These are phyloP conservation scores for Cladopsammia gracilis DNA, from an alignment of 64 coral and sea anemone genomes.

Conservation along the genomic window DNA sequence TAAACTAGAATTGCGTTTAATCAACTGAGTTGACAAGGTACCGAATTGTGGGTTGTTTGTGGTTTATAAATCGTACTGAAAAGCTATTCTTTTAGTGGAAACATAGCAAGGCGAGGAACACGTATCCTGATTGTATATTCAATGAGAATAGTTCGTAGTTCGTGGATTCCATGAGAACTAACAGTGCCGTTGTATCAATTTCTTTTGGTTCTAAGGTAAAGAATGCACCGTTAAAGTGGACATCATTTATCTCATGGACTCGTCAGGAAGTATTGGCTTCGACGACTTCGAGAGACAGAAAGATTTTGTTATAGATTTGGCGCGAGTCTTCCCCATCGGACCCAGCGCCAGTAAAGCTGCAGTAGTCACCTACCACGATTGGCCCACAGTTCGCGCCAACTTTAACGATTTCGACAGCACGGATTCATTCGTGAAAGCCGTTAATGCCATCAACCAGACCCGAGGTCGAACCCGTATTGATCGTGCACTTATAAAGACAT, in stretches of 20 bases:
- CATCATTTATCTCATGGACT: slow-evolving; percentile 63
- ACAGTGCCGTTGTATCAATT: neutral
- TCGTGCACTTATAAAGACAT: neutral
- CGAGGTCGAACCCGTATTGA: slow-evolving; percentile 56
- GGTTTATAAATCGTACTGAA: no score
- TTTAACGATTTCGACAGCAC: slow-evolving; percentile 32
- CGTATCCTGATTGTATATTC: no score
- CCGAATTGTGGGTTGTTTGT: no score
- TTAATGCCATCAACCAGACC: slow-evolving; percentile 27
- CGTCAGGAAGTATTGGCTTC: slow-evolving; percentile 35
- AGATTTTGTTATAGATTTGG: slow-evolving; percentile 62
- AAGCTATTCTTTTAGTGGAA: no score
- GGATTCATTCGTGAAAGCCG: slow-evolving; percentile 39
- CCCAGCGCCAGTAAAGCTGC: slow-evolving; percentile 18
- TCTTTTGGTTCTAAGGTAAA: neutral
- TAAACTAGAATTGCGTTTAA: no score
- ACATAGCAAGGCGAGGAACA: no score
- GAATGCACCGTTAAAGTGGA: slow-evolving; percentile 28
- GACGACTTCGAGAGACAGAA: slow-evolving; percentile 40
- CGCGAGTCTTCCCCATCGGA: slow-evolving; percentile 43
- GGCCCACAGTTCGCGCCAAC: slow-evolving; percentile 13
- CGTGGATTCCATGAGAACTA: no score
- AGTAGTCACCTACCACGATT: slow-evolving; percentile 39
- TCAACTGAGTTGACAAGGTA: no score
- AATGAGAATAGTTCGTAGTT: no score